Evolutionary conservation across 2,797 vertebrate genomes (phyloP).

Genomic region (Scomberomorus guttatus): DNA sequence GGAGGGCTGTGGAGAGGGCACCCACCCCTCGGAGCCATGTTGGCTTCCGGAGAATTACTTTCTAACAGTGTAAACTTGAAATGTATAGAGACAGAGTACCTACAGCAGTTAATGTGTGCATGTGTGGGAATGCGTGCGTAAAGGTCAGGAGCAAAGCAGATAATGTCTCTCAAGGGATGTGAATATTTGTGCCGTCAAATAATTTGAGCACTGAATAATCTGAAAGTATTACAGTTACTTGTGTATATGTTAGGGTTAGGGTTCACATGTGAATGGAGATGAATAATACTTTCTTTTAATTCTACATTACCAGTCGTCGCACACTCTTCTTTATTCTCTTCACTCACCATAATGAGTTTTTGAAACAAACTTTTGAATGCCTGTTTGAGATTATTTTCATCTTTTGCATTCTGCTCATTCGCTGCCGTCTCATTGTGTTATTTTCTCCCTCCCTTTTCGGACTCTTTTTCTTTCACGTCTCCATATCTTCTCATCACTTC

Average conservation of each 20-base stretch:
- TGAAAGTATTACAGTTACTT: neutral
- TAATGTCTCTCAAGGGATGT: neutral
- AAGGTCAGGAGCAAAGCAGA: conserved; percentile 18
- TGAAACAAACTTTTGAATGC: conserved; percentile 25
- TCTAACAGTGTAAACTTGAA: neutral
- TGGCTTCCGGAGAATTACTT: conserved; percentile 10
- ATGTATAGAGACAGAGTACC: neutral
- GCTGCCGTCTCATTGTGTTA: conserved; percentile 1
- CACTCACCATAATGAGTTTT: conserved; percentile 24
- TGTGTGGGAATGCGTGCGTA: neutral
- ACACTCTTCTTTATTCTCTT: neutral
- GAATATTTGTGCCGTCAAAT: conserved; percentile 12
- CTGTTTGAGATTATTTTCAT: conserved; percentile 4
- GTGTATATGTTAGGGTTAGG: too few relatives aligned
- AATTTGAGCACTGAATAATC: neutral
- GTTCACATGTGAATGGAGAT: neutral
- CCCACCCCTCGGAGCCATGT: neutral
- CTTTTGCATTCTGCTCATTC: conserved; percentile 13
- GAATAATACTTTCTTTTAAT: conserved; percentile 1
- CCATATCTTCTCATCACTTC: conserved; percentile 31
- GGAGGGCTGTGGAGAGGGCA: conserved; percentile 8
- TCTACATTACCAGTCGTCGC: neutral
- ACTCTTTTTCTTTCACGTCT: conserved; percentile 16
- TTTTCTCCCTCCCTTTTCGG: neutral
- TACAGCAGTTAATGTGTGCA: conserved; percentile 4